Evolutionary conservation across 2,113 vertebrate genomes (phyloP).

Genomic region (Uropsilus gracilis): DNA sequence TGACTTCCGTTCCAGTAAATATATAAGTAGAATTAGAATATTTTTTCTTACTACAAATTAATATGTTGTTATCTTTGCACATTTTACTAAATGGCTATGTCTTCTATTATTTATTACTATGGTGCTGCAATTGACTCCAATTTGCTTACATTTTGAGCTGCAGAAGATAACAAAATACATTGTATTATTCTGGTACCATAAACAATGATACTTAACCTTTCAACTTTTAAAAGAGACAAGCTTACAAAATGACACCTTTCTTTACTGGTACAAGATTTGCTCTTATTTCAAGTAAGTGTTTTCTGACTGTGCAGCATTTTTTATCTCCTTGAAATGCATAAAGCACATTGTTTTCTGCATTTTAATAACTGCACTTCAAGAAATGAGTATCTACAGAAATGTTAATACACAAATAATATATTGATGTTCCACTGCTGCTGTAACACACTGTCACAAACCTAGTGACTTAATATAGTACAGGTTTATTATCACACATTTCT

Average conservation of each 20-base stretch:
- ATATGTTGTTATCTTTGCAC: neutral
- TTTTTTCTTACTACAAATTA: neutral
- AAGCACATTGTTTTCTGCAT: neutral
- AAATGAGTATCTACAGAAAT: neutral
- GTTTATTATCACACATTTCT: neutral
- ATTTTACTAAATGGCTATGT: conserved; percentile 1
- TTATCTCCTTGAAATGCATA: neutral
- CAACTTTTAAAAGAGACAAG: conserved; percentile 32
- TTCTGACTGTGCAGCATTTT: neutral
- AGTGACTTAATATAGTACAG: neutral
- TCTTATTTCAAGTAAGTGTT: conserved; percentile 39
- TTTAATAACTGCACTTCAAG: neutral
- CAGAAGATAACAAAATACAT: conserved; percentile 13
- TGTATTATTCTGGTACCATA: neutral
- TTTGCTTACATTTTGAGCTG: conserved; percentile 26
- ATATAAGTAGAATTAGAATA: neutral
- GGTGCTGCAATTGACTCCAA: neutral
- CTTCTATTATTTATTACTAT: neutral
- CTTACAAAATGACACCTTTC: neutral
- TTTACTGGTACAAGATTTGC: neutral
- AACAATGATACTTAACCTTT: conserved; percentile 47
- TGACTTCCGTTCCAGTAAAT: neutral
- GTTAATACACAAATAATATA: neutral
- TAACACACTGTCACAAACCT: neutral
- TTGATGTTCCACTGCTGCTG: neutral